A percentile compares a stretch with the other conserved stretches of the same genome.
Evolutionary conservation across 2,113 vertebrate genomes (phyloP).

Genomic region (Saimiri boliviensis): DNA sequence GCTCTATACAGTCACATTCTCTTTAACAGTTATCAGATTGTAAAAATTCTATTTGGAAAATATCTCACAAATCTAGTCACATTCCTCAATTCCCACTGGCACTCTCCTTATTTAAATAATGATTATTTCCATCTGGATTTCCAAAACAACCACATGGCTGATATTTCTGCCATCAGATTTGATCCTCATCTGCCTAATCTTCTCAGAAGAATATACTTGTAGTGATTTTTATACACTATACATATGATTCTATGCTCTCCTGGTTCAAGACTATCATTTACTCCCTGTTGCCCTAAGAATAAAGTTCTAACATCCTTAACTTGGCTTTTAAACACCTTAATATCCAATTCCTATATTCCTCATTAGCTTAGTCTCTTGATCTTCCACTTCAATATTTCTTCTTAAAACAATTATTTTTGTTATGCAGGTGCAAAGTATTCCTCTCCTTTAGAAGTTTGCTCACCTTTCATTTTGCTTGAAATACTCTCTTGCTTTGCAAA

Average conservation of each 20-base stretch:
- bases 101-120: not conserved
- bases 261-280: not conserved
- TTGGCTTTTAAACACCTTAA: rapidly evolving
- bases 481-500: not conserved
- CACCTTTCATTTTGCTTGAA: not conserved
- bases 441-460: not conserved
- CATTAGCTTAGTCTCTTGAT: not conserved
- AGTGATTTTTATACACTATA: not conserved
- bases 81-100: not conserved
- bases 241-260: not conserved
- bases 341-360: not conserved
- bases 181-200: not conserved
- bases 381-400: not conserved
- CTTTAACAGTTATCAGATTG: not conserved
- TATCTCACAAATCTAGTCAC: not conserved
- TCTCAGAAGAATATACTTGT: not conserved
- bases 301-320: not conserved
- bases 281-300: not conserved
- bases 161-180: not conserved
- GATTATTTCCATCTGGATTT: not conserved
- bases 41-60: not conserved
- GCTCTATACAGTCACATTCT: not conserved
- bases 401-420: not conserved
- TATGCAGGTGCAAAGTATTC: not conserved
- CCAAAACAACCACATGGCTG: not conserved